These are phyloP conservation scores for Sebastes vulpes DNA, from an alignment of 2,797 vertebrate genomes.

Conservation along the genomic window DNA sequence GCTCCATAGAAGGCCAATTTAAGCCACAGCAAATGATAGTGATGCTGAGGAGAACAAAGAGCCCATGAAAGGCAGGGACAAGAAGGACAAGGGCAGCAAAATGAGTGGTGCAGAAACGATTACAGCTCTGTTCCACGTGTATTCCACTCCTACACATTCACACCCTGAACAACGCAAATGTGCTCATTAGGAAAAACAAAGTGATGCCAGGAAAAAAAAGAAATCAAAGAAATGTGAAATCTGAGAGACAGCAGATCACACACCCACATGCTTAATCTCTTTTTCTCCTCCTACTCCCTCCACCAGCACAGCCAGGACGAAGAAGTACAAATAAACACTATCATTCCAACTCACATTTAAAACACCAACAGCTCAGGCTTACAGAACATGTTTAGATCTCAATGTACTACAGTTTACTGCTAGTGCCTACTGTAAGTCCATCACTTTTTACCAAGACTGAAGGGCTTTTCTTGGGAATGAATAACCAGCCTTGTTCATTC, in stretches of 20 bases:
- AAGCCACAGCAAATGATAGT: neutral
- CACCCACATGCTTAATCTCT: constrained; percentile 26
- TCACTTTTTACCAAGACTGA: neutral
- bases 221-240: constrained; percentile 37
- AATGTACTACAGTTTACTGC: neutral
- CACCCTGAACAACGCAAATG: constrained; percentile 16
- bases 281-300: constrained; percentile 17
- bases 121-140: neutral
- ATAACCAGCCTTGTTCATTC: neutral
- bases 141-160: constrained; percentile 2
- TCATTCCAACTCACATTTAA: neutral
- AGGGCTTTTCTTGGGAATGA: neutral
- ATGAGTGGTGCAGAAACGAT: neutral
- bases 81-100: neutral
- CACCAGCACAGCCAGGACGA: neutral
- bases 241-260: constrained; percentile 20
- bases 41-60: constrained; percentile 17
- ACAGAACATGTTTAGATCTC: neutral
- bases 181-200: constrained; percentile 20
- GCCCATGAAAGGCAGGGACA: neutral
- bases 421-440: neutral
- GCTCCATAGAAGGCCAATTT: neutral
- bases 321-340: constrained; percentile 3
- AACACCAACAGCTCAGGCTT: neutral
- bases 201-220: neutral